A percentile compares a stretch with the other conserved stretches of the same genome.
These are phyloP conservation scores for Eriosoma lanigerum DNA, from an alignment of 1,140 invertebrate genomes.

Conservation along the genomic window DNA sequence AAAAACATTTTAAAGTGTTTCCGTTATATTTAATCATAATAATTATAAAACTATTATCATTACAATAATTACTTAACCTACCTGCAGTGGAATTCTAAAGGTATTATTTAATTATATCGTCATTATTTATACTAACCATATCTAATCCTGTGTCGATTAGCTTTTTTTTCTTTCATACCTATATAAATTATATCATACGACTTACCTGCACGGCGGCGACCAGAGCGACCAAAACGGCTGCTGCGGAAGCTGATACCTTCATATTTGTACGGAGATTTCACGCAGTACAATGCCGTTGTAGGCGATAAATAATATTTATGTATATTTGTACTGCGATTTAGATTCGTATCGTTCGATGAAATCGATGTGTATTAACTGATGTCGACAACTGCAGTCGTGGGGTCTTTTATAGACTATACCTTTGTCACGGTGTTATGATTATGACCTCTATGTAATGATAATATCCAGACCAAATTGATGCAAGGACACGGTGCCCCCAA, in stretches of 20 bases:
- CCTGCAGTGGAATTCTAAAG: too few species aligned
- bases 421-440: slow-evolving; percentile 50
- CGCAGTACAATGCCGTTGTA: background rate
- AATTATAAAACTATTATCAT: too few species aligned
- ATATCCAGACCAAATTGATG: slow-evolving; percentile 39
- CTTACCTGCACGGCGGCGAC: slow-evolving; percentile 44
- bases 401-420: slow-evolving; percentile 35
- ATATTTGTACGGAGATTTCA: slow-evolving; percentile 5
- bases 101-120: too few species aligned
- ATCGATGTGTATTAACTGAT: background rate
- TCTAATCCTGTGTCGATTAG: too few species aligned
- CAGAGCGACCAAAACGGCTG: slow-evolving; percentile 42
- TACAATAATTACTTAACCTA: too few species aligned
- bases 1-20: too few species aligned
- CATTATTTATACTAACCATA: too few species aligned
- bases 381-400: background rate
- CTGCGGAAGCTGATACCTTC: slow-evolving; percentile 41
- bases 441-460: slow-evolving; percentile 45
- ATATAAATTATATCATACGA: too few species aligned
- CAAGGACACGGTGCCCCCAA: slow-evolving; percentile 20
- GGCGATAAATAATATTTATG: background rate
- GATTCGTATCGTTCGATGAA: background rate
- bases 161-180: too few species aligned
- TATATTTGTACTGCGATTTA: background rate
- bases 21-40: too few species aligned